Evolutionary conservation across 2,888 invertebrate genomes (phyloP), one percentile per base, ranked within the genome.

Genomic region (Chloromyia formosa): DNA sequence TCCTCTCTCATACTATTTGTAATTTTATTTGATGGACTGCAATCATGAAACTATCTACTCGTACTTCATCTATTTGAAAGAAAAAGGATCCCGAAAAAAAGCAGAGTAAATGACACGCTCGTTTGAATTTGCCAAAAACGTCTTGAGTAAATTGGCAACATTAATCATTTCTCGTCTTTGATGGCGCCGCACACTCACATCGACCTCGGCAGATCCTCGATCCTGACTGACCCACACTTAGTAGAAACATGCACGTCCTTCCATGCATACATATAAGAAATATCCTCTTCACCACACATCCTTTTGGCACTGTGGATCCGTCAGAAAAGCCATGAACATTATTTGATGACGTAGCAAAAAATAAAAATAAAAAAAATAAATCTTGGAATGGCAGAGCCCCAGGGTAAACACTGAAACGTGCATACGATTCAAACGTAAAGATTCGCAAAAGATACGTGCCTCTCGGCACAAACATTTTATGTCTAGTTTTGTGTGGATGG

Each of bases 331-430:
- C 16, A 20, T 5, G 10, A 16, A 20, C 18, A 20, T 16, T 10
- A 56, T 56, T 10, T 18, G 56, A 56, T 56, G 56, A 56, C 16
- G 16, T 16, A 18, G 56, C 56, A 56, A 4, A 20, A 53, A 53
- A 53, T 10, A 53, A 53, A 4, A 53, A 53, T 16, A 4, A 20
- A 53, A 53, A 53, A 16, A 53, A 53, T 35, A 53, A 53, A 20
- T 56, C 10, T 56, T n/a, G 56, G 5, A 56, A 56, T 20, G 7
- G 18, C 16, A 7, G 20, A 56, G 56, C 56, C 56, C 56, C 5
- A 56, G 56, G 56, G 56, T 56, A 56, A 56, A 56, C 56, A 56
- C 22, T 56, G 56, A 18, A 56, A 56, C 56, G 56, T 56, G 56
- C 56, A 56, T 56, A 56, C 56, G 16, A 56, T 56, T 56, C 56